Evolutionary conservation across 2,888 invertebrate species (phyloP).

Genomic region (Dusona sp.): DNA sequence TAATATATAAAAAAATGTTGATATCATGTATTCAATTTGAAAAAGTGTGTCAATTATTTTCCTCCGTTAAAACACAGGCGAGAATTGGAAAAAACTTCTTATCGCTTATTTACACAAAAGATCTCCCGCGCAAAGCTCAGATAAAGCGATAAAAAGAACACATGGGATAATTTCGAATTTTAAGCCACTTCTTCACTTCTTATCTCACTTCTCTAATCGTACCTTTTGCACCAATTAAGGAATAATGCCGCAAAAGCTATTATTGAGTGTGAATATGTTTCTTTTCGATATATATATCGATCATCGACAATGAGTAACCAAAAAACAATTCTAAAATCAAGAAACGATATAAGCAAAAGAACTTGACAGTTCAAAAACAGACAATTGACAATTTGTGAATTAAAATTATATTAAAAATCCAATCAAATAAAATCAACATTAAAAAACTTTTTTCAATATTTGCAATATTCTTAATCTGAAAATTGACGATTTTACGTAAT

Average conservation of each 20-base stretch:
- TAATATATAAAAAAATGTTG: neutral
- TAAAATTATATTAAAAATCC: neutral
- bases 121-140: conserved; percentile 5
- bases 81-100: neutral
- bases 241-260: neutral
- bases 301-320: neutral
- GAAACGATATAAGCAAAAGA: neutral
- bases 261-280: neutral
- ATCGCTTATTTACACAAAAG: conserved; percentile 17
- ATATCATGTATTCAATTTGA: neutral
- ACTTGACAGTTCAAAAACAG: neutral
- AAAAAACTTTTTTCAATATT: neutral
- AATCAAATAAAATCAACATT: neutral
- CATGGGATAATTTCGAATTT: conserved; percentile 1
- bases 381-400: neutral
- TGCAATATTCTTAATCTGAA: too few relatives aligned
- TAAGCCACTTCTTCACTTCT: neutral
- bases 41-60: neutral
- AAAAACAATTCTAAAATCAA: neutral
- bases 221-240: neutral
- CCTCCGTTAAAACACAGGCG: neutral
- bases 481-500: neutral
- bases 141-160: conserved; percentile 1
- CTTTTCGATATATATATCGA: neutral
- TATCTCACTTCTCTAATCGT: conserved; percentile 14